These are phyloP conservation scores for Lepidochitona cinerea DNA, from an alignment of 2,888 invertebrate genomes.

Conservation along the genomic window DNA sequence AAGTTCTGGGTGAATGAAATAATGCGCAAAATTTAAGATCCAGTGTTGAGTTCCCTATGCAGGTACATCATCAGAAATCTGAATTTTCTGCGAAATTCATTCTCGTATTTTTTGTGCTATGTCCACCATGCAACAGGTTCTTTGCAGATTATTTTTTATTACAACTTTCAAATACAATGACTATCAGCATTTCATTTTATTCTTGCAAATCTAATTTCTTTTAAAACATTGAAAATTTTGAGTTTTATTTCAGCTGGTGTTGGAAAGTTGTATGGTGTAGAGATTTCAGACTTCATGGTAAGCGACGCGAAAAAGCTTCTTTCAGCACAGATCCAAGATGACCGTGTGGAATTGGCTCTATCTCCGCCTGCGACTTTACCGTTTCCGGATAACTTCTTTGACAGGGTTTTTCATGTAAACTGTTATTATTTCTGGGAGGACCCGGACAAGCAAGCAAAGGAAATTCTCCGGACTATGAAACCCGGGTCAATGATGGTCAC, in stretches of 20 bases:
- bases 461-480: conserved; percentile 59
- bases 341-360: conserved; percentile 43
- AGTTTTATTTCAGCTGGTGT: conserved; percentile 52
- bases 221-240: no score
- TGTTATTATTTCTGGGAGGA: conserved; percentile 64
- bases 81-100: no score
- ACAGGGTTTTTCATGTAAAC: conserved; percentile 59
- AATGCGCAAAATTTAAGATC: no score
- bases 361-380: conserved; percentile 47
- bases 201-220: no score
- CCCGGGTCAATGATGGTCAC: conserved; percentile 51
- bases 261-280: conserved; percentile 55
- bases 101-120: no score
- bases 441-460: conserved; percentile 34
- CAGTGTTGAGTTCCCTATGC: no score
- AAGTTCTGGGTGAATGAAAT: no score
- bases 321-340: conserved; percentile 31
- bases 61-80: no score
- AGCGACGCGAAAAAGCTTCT: conserved; percentile 31
- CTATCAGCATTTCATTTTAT: no score
- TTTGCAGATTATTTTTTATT: no score
- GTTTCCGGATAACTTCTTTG: conserved; percentile 46
- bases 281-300: conserved; percentile 52
- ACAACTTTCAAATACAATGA: no score
- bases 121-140: no score